phyloP scores from a whole-genome alignment of 2,113 vertebrate species.

The Xyliphius kryptos region DNA sequence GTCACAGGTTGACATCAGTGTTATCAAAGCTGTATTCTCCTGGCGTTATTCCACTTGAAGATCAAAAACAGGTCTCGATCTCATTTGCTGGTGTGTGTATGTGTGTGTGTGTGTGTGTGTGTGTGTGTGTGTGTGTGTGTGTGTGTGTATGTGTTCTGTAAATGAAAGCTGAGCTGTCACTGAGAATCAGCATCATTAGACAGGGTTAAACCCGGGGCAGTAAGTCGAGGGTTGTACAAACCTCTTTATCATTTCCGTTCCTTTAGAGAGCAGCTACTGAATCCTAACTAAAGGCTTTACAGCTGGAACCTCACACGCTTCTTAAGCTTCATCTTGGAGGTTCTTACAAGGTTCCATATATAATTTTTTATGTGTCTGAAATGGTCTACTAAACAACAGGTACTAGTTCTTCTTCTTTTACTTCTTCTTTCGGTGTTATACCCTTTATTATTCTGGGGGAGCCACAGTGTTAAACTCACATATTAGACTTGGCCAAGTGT shows the following conservation, averaged over 20 bases:
- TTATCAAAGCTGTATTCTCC: constrained; percentile 37
- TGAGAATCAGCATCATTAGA: constrained; percentile 47
- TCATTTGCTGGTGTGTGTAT: constrained; percentile 33
- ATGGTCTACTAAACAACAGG: too few relatives aligned
- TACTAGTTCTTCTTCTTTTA: too few relatives aligned
- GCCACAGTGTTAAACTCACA: too few relatives aligned
- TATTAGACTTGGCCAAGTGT: too few relatives aligned
- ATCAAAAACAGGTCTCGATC: constrained; percentile 30
- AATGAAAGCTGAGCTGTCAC: constrained; percentile 34
- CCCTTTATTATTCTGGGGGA: too few relatives aligned
- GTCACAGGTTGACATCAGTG: constrained; percentile 35
- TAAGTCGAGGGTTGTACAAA: constrained; percentile 32
- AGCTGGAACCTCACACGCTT: background rate
- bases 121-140: constrained; percentile 27
- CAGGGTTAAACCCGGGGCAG: constrained; percentile 44
- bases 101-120: constrained; percentile 11
- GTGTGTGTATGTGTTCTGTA: constrained; percentile 26
- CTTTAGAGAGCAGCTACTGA: background rate
- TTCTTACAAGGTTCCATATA: background rate
- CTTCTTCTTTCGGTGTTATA: too few relatives aligned
- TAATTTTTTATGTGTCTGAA: too few relatives aligned
- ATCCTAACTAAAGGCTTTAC: background rate
- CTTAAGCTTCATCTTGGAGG: too few relatives aligned
- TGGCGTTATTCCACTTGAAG: constrained; percentile 38
- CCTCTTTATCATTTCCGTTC: background rate